Base-by-base conservation (phyloP, 2,113 vertebrate genomes). In the Burhinus bistriatus region DNA sequence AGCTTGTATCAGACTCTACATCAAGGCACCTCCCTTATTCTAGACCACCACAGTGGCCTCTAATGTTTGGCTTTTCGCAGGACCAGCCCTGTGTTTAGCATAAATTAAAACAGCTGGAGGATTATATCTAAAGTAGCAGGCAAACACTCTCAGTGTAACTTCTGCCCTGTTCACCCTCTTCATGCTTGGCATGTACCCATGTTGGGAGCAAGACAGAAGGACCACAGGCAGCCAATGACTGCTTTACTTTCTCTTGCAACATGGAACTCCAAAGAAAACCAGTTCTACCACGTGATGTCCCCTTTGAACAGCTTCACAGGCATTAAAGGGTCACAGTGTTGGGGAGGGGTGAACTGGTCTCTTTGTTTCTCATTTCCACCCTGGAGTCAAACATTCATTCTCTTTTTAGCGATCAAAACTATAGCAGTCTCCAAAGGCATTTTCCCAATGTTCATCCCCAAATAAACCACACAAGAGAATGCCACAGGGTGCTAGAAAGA, bases 331-430 rank as follows among this genome's bases (percentile, higher is more conserved):
- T 89, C 93, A 75, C 42, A 68, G 52, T 3, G 26, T 27, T 87
- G 51, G 34, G 68, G 59, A 54, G 57, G 77, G 34, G 20, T 82
- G 47, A 94, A 87, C 77, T 34, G 34, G 26, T 58, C 82, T 68
- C 87, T 95, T 85, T 95, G 73, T 88, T 84, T 84, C 84, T 79
- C 78, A 54, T 87, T 94, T 81, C 72, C 65, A 95, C 69, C 59
- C 79, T 42, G n/a, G 38, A 93, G 54, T 55, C 90, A 94, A 93
- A 83, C 45, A 73, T 52, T 15, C 47, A 91, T 58, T 90, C 75
- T 75, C 73, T 70, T 90, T 55, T 85, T 22, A 92, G 79, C 1
- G 0, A 58, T 70, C 68, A 64, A 83, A 93, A 81, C 32, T 51
- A 3, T 12, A 90, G 49, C 16, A 40, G 30, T 26, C 85, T 95